A percentile compares a stretch with the other conserved stretches of the same genome.
phyloP scores from a whole-genome alignment of 2,797 vertebrate genomes.

The Uromys caudimaculatus region DNA sequence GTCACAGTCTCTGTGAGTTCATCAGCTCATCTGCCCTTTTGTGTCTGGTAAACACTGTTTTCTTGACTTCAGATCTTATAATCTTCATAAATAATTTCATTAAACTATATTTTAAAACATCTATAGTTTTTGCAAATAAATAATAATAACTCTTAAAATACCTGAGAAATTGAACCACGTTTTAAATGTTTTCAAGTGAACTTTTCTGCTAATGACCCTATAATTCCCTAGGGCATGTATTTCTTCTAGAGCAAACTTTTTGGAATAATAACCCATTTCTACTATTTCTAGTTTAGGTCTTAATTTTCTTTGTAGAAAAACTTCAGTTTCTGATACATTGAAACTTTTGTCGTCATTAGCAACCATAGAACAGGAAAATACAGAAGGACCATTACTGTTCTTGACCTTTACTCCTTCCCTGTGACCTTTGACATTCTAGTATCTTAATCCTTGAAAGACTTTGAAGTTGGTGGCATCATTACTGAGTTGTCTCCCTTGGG shows the following conservation, averaged over 20 bases:
- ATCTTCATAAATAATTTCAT: slow-evolving; percentile 24
- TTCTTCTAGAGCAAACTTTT: neutral
- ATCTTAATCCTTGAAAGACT: neutral
- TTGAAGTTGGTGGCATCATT: neutral
- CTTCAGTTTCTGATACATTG: neutral
- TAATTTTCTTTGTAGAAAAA: neutral
- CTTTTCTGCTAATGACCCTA: neutral
- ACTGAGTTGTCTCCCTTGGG: neutral
- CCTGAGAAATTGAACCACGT: neutral
- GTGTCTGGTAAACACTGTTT: neutral
- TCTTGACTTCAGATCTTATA: neutral
- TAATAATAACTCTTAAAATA: slow-evolving; percentile 22
- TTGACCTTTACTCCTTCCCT: neutral
- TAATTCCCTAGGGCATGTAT: neutral
- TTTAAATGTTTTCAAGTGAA: neutral
- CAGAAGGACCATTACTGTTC: neutral
- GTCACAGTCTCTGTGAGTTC: neutral
- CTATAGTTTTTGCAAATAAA: slow-evolving; percentile 56
- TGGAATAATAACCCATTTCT: neutral
- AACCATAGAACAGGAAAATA: neutral
- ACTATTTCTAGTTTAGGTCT: neutral
- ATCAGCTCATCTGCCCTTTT: neutral
- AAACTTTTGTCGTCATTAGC: neutral
- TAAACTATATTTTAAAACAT: neutral
- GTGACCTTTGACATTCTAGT: neutral